Conservation (phyloP, 2,113 vertebrate species). For the Hucho hucho region DNA sequence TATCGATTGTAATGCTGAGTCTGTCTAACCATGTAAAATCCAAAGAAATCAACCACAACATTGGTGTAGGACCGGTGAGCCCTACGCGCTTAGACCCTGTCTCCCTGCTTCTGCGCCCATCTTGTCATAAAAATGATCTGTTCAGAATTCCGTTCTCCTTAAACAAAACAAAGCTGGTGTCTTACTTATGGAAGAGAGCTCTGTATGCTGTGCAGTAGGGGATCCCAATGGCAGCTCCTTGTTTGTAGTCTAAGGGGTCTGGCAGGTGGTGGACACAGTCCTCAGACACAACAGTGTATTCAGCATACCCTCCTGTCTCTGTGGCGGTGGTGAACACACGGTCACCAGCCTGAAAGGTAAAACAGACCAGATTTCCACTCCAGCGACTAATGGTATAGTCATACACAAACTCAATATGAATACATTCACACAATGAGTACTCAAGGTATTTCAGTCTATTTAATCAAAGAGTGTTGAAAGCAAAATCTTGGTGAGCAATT, state of each 20-base stretch:
- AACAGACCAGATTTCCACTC: too few species aligned
- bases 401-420: neutral
- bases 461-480: too few species aligned
- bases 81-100: too few species aligned
- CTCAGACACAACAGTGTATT: constrained; percentile 78
- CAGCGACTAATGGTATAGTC: too few species aligned
- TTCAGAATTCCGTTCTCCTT: too few species aligned
- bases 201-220: constrained; percentile 92
- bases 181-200: constrained; percentile 91
- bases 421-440: too few species aligned
- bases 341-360: constrained; percentile 79
- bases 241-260: constrained; percentile 76
- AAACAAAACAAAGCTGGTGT: neutral
- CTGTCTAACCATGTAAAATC: neutral
- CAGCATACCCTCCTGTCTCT: constrained; percentile 85
- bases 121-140: too few species aligned
- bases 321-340: constrained; percentile 83
- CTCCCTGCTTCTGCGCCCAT: too few species aligned
- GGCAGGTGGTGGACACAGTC: constrained; percentile 78
- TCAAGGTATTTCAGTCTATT: too few species aligned
- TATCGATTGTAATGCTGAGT: too few species aligned
- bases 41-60: too few species aligned
- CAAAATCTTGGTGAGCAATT: neutral
- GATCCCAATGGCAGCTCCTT: constrained; percentile 85
- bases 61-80: neutral